A percentile compares a stretch with the other conserved stretches of the same genome.
Evolutionary conservation across 2,797 vertebrate genomes (phyloP).

Genomic region (Galagoides demidoff): DNA sequence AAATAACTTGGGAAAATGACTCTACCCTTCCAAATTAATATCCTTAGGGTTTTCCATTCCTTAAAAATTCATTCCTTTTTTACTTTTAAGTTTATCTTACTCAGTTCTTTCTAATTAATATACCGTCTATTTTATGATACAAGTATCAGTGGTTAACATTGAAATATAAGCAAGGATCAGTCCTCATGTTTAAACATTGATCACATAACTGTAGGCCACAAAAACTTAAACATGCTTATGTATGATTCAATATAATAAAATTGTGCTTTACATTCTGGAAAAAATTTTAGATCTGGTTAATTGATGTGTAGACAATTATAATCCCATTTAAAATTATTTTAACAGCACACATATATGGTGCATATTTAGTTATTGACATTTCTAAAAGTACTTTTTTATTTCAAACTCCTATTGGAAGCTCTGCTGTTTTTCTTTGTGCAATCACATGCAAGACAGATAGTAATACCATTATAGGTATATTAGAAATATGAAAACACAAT

Average conservation of each 20-base stretch:
- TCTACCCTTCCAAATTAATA: background rate
- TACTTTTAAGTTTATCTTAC: conserved; percentile 19
- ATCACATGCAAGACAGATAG: background rate
- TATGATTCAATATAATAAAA: background rate
- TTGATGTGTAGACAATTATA: background rate
- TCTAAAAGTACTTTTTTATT: background rate
- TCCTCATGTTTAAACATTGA: background rate
- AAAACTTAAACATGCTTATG: background rate
- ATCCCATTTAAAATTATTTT: background rate
- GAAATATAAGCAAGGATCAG: background rate
- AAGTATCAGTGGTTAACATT: background rate
- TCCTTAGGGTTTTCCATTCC: background rate
- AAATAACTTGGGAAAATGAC: background rate
- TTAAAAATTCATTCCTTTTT: conserved; percentile 12
- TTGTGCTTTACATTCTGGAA: background rate
- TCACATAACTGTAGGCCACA: background rate
- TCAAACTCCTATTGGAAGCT: background rate
- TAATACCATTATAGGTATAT: background rate
- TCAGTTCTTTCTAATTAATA: background rate
- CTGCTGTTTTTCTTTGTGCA: background rate
- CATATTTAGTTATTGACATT: background rate
- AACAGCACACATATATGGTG: background rate
- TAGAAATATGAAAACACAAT: background rate
- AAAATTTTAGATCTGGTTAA: background rate
- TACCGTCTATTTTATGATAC: background rate